Evolutionary conservation across 2,888 invertebrate genomes (phyloP).

Genomic region (Cryptocephalus moraei): DNA sequence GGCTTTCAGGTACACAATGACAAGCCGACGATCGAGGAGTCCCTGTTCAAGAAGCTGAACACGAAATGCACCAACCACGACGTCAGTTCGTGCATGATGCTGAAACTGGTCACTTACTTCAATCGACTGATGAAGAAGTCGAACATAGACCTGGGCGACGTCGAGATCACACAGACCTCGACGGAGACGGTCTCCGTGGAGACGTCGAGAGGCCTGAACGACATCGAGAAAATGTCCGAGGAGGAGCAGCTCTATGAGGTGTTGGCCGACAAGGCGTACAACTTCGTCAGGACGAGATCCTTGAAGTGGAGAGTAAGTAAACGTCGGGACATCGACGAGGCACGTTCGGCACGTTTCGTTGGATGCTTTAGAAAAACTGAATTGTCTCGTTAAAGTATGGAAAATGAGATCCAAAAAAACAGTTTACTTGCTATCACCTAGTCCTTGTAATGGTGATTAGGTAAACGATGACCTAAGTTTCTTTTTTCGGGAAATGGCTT

Average conservation of each 20-base stretch:
- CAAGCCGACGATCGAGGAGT: slow-evolving; percentile 50
- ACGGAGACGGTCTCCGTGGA: slow-evolving; percentile 41
- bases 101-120: slow-evolving; percentile 73
- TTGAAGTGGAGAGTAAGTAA: slow-evolving; percentile 56
- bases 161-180: slow-evolving; percentile 61
- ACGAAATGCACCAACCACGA: slow-evolving; percentile 68
- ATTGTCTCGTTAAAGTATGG: no score
- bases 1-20: slow-evolving; percentile 36
- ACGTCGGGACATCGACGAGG: no score
- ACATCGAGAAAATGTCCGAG: slow-evolving; percentile 38
- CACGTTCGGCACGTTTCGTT: no score
- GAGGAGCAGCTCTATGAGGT: slow-evolving; percentile 50
- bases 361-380: no score
- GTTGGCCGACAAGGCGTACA: slow-evolving; percentile 64
- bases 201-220: slow-evolving; percentile 31
- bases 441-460: slow-evolving; percentile 63
- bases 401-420: no score
- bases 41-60: slow-evolving; percentile 63
- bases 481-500: no score
- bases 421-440: no score
- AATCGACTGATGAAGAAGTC: slow-evolving; percentile 72
- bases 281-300: slow-evolving; percentile 65
- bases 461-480: slow-evolving; percentile 1
- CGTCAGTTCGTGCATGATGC: slow-evolving; percentile 71
- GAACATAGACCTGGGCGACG: slow-evolving; percentile 63